Percentiles rank a stretch among this genome's conserved stretches.
phyloP scores from a whole-genome alignment of 2,888 invertebrate genomes.

The Andricus quercusramuli region DNA sequence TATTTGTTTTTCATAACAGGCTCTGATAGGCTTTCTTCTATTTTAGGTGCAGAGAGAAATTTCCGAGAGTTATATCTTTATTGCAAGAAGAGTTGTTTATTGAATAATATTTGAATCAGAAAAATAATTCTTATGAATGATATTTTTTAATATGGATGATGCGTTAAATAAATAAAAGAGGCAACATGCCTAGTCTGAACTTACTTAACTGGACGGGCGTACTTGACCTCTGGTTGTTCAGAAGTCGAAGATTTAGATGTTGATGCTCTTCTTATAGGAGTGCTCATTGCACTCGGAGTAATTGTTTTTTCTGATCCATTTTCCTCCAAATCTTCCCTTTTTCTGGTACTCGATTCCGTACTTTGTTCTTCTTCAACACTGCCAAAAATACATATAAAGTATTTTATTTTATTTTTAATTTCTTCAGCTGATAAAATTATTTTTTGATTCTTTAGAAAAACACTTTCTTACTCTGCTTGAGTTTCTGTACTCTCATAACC shows the following conservation, averaged over 20 bases:
- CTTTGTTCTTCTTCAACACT: constrained; percentile 67
- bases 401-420: background rate
- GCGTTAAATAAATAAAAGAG: constrained; percentile 39
- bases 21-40: background rate
- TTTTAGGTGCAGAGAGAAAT: background rate
- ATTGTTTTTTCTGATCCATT: constrained; percentile 67
- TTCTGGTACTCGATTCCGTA: constrained; percentile 62
- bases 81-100: background rate
- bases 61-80: background rate
- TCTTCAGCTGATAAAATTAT: background rate
- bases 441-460: constrained; percentile 19
- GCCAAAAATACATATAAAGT: constrained; percentile 6
- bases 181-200: constrained; percentile 61
- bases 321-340: constrained; percentile 65
- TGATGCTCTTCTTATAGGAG: constrained; percentile 65
- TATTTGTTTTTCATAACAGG: background rate
- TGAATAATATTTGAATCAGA: background rate
- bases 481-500: constrained; percentile 72
- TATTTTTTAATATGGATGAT: background rate
- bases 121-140: background rate
- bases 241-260: constrained; percentile 64
- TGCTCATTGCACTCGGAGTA: constrained; percentile 63
- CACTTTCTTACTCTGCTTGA: constrained; percentile 69
- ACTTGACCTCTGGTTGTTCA: constrained; percentile 73
- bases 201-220: constrained; percentile 75